Conservation (phyloP, 2,113 vertebrate species). For the Periophthalmus modestus region DNA sequence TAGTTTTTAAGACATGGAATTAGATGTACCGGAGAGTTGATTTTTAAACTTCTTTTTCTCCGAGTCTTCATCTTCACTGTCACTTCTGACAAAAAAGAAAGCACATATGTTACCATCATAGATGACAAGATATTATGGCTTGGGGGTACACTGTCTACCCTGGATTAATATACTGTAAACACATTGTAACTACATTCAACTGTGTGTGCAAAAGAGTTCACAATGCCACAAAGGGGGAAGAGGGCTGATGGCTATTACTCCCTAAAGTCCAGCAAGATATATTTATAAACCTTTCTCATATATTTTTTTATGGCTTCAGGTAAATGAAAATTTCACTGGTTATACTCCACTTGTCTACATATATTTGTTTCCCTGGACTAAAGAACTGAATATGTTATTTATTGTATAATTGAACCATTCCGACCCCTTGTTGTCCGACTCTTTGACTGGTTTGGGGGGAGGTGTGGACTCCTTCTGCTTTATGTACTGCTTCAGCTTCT, state of each 20-base stretch:
- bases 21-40: conserved; percentile 89
- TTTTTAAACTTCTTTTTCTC: conserved; percentile 96
- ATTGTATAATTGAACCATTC: conserved; percentile 1
- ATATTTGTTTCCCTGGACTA: no score
- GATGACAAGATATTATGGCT: background rate
- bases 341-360: no score
- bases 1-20: no score
- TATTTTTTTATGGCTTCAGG: no score
- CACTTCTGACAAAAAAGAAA: conserved; percentile 74
- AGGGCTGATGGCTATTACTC: no score
- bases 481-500: conserved; percentile 94
- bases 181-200: no score
- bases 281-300: no score
- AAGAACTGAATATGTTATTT: background rate
- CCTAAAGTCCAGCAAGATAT: no score
- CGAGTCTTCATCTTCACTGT: conserved; percentile 88
- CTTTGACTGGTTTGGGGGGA: conserved; percentile 84
- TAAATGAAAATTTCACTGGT: no score
- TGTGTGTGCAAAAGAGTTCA: no score
- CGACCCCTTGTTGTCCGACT: conserved; percentile 86
- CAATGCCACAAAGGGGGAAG: no score
- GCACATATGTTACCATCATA: background rate
- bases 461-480: conserved; percentile 78
- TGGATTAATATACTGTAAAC: no score
- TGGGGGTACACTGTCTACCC: background rate